These are phyloP conservation scores for Anomalospiza imberbis DNA, from an alignment of 2,797 vertebrate genomes.

Conservation along the genomic window DNA sequence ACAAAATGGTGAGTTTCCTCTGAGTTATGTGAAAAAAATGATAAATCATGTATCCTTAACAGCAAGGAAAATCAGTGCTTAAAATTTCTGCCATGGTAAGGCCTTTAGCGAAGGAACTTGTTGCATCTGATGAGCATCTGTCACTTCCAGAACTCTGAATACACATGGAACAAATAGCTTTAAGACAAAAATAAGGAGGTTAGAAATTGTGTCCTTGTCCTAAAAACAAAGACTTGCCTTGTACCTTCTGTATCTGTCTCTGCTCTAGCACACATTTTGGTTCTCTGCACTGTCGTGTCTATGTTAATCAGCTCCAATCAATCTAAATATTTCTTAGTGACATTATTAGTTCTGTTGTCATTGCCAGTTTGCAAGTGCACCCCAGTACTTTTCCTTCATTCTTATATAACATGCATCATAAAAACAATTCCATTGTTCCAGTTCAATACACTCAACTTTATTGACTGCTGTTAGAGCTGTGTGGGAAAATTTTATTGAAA, in stretches of 20 bases:
- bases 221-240: background rate
- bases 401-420: background rate
- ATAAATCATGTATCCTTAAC: background rate
- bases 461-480: background rate
- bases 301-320: background rate
- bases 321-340: background rate
- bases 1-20: background rate
- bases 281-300: background rate
- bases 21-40: background rate
- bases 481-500: slow-evolving; percentile 5
- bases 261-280: background rate
- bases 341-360: background rate
- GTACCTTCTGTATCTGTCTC: background rate
- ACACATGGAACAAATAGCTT: background rate
- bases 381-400: background rate
- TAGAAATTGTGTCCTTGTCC: background rate
- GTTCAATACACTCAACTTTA: background rate
- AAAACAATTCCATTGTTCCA: background rate
- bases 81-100: background rate
- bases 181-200: background rate
- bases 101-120: background rate
- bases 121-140: background rate
- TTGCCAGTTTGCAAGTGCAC: background rate
- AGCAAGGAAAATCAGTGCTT: background rate
- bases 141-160: background rate